Conservation (phyloP, 2,797 vertebrate species). For the Ispidina picta region DNA sequence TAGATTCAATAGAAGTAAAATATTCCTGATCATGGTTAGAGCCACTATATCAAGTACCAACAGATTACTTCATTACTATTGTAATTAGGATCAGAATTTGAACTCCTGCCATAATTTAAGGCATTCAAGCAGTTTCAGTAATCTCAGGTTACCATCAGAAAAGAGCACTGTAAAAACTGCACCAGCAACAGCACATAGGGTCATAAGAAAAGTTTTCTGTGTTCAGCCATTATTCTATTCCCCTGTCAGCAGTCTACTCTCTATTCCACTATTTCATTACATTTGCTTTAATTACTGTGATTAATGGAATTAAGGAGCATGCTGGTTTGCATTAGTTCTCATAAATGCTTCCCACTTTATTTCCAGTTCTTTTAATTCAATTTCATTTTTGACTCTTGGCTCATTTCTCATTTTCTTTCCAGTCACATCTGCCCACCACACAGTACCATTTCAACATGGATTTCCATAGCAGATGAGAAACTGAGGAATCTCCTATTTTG, state of each 20-base stretch:
- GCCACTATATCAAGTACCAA: background rate
- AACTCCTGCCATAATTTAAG: background rate
- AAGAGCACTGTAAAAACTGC: background rate
- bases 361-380: background rate
- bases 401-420: background rate
- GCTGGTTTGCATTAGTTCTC: background rate
- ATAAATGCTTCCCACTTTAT: background rate
- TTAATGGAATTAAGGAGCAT: background rate
- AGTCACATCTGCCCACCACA: background rate
- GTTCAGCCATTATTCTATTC: background rate
- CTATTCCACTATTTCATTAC: background rate
- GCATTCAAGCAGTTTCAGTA: background rate
- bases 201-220: background rate
- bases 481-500: background rate
- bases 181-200: fast-evolving
- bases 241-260: background rate
- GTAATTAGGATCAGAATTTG: background rate
- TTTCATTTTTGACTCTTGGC: background rate
- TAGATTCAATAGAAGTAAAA: background rate
- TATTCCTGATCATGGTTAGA: background rate
- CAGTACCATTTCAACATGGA: background rate
- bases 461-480: background rate
- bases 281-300: background rate
- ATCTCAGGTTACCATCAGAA: background rate
- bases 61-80: background rate